Evolutionary conservation across 2,113 vertebrate genomes (phyloP).

Genomic region (Isurus oxyrinchus): DNA sequence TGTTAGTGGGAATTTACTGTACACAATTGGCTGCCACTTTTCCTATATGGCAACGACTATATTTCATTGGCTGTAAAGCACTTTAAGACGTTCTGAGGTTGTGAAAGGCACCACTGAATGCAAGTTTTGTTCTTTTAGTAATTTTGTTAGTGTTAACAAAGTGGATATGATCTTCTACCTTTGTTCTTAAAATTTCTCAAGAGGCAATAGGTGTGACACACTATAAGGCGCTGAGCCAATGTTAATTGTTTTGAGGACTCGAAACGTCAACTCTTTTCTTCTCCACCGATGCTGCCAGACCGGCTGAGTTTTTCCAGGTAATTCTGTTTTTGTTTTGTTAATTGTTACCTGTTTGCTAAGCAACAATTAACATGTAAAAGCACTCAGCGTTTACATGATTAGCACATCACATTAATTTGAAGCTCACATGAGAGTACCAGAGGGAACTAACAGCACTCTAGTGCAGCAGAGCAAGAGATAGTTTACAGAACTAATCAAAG

Average conservation of each 20-base stretch:
- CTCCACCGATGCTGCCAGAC: no score
- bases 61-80: neutral
- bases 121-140: neutral
- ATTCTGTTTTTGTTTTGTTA: no score
- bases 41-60: neutral
- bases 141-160: neutral
- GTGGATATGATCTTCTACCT: neutral
- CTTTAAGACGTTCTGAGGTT: neutral
- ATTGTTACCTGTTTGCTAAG: neutral
- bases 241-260: neutral
- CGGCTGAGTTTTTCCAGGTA: no score
- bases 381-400: neutral
- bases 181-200: neutral
- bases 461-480: neutral
- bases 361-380: neutral
- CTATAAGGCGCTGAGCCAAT: neutral
- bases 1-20: neutral
- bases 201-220: neutral
- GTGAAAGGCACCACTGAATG: neutral
- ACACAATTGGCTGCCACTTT: neutral
- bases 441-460: neutral
- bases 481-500: neutral
- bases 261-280: no score
- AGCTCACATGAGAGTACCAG: neutral
- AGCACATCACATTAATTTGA: neutral